These are phyloP conservation scores for Solenopsis invicta DNA, from an alignment of 1,140 invertebrate species.

Conservation along the genomic window DNA sequence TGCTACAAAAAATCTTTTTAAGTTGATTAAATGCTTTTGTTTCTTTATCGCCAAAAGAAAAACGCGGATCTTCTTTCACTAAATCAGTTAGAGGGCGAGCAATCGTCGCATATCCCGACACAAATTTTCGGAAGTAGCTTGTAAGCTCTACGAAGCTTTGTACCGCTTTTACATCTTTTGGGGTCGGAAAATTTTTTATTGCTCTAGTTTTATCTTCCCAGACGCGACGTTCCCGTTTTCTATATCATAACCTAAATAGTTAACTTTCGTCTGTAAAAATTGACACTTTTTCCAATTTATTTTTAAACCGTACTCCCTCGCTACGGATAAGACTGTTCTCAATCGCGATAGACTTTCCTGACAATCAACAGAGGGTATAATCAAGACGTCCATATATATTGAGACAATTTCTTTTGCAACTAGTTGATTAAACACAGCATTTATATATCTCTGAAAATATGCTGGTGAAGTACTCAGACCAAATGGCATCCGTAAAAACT, in stretches of 20 bases:
- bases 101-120: not conserved
- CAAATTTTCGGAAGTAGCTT: not conserved
- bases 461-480: too few species aligned
- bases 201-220: not conserved
- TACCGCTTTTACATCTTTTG: not conserved
- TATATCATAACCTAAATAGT: not conserved
- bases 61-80: not conserved
- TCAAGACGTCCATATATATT: too few species aligned
- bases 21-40: too few species aligned
- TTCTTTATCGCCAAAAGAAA: too few species aligned
- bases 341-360: not conserved
- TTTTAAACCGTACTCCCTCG: not conserved
- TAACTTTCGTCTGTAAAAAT: not conserved
- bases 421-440: too few species aligned
- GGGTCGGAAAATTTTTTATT: not conserved
- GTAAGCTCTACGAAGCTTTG: conserved; percentile 24
- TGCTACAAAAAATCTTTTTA: too few species aligned
- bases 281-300: conserved; percentile 20
- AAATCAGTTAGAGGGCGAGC: not conserved
- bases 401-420: too few species aligned
- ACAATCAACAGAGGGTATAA: not conserved
- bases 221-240: not conserved
- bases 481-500: too few species aligned
- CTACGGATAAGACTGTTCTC: not conserved
- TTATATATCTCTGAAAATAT: too few species aligned